Conservation (phyloP, 2,113 vertebrate species). For the Indri indri region DNA sequence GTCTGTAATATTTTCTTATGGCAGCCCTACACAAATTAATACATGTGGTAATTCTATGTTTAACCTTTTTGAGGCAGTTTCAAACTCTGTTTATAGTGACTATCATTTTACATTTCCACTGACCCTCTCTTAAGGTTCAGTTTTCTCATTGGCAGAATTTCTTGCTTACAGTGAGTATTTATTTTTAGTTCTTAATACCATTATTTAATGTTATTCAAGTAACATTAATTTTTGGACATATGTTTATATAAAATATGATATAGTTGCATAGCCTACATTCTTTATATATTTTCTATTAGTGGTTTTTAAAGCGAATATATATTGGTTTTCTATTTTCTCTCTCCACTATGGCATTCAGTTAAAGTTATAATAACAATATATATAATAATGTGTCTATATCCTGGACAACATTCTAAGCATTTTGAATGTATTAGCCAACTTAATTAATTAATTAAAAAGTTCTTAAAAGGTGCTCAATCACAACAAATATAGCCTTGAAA, state of each 20-base stretch:
- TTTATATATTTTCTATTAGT: background rate
- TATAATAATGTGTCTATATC: background rate
- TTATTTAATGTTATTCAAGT: background rate
- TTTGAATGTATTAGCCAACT: background rate
- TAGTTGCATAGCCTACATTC: background rate
- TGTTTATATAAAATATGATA: background rate
- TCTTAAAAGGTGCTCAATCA: background rate
- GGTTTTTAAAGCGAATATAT: background rate
- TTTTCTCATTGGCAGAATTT: background rate
- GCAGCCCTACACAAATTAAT: background rate
- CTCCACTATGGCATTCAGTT: background rate
- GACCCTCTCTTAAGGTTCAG: background rate
- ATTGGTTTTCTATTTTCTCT: background rate
- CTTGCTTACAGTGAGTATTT: background rate
- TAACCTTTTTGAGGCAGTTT: background rate
- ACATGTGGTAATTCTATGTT: background rate
- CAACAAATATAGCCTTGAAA: background rate
- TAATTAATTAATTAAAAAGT: no score
- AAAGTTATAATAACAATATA: background rate
- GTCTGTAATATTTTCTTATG: background rate
- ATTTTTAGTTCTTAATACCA: background rate
- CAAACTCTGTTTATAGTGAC: background rate
- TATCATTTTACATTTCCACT: background rate
- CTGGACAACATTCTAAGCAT: background rate
- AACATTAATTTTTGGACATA: background rate